phyloP scores from a whole-genome alignment of 2,797 vertebrate genomes.

The Coregonus suidteri region DNA sequence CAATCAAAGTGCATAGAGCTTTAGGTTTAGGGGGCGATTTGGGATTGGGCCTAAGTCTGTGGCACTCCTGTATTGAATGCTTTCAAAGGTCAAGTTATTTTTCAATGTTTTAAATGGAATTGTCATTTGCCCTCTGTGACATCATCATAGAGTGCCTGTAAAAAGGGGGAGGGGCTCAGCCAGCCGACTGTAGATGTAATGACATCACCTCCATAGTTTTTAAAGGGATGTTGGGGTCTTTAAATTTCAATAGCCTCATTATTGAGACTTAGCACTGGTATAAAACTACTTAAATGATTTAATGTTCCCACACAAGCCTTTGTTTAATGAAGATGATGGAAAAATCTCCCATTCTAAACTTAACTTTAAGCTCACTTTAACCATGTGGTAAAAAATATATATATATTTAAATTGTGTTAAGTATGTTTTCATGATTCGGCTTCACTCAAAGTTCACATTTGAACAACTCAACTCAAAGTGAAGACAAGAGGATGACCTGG shows the following conservation, averaged over 20 bases:
- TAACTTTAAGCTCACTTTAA: neutral
- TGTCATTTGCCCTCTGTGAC: neutral
- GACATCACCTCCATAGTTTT: neutral
- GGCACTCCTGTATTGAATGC: neutral
- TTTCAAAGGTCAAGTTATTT: neutral
- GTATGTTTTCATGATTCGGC: too few relatives aligned
- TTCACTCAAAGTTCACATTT: too few relatives aligned
- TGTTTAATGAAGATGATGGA: neutral
- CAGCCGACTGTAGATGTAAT: neutral
- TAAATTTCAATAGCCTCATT: constrained; percentile 3
- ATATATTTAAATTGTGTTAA: neutral
- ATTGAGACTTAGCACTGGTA: constrained; percentile 4
- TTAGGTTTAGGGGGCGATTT: too few relatives aligned
- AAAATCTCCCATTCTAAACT: neutral
- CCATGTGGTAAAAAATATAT: neutral
- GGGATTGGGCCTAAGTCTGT: neutral
- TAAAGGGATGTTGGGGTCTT: neutral
- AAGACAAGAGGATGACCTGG: too few relatives aligned
- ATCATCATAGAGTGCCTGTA: neutral
- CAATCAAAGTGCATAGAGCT: too few relatives aligned
- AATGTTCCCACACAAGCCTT: neutral
- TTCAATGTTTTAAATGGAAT: neutral
- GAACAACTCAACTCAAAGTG: too few relatives aligned
- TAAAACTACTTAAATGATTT: neutral
- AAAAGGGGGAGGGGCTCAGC: neutral